Evolutionary conservation across 2,888 invertebrate genomes (phyloP).

Genomic region (Gonocerus acuteangulatus): DNA sequence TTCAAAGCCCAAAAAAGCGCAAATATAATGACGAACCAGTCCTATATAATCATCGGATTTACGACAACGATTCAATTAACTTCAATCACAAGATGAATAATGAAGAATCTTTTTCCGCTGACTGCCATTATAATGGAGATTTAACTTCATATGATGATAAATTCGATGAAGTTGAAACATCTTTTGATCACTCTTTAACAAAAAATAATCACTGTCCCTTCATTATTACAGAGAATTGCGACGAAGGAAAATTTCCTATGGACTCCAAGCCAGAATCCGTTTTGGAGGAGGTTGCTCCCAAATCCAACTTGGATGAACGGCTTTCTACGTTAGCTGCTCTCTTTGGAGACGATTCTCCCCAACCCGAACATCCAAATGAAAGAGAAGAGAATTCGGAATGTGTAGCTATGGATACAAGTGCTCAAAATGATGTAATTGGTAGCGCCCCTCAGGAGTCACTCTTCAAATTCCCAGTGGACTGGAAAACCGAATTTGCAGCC

Average conservation of each 20-base stretch:
- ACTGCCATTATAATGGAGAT: too few species aligned
- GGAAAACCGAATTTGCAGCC: conserved; percentile 35
- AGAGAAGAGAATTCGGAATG: neutral
- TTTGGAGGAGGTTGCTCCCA: neutral
- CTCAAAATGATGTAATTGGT: neutral
- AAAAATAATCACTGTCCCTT: too few species aligned
- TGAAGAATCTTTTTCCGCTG: too few species aligned
- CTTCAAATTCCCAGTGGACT: conserved; percentile 25
- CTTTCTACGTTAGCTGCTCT: conserved; percentile 4
- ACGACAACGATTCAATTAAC: too few species aligned
- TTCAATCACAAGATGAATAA: too few species aligned
- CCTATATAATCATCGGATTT: too few species aligned
- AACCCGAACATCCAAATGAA: conserved; percentile 1
- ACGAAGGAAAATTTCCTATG: too few species aligned
- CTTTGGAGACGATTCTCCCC: conserved; percentile 18
- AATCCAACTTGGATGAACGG: conserved; percentile 13
- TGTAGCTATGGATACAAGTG: neutral
- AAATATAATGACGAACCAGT: neutral
- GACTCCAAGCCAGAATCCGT: too few species aligned
- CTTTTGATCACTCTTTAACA: too few species aligned
- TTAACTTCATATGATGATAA: too few species aligned
- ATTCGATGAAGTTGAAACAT: too few species aligned
- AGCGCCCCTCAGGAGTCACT: neutral
- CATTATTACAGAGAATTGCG: too few species aligned
- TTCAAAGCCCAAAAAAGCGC: conserved; percentile 13